Conservation (phyloP, 53 echinoderm and acorn worm species). For the Zoroaster sp. region DNA sequence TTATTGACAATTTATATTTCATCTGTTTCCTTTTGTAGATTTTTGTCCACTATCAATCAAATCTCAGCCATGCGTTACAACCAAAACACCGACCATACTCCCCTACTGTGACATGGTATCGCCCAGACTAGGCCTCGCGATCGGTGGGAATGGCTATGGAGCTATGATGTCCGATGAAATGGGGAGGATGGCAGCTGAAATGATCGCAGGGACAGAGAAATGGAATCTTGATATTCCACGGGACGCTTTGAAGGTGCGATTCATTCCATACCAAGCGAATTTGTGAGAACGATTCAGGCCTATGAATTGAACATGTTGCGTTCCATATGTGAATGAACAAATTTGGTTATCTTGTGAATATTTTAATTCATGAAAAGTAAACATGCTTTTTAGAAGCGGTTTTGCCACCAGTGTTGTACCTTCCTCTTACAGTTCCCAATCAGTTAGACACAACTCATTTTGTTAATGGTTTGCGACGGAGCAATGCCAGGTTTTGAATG, state of each 20-base stretch:
- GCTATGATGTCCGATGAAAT: conserved; percentile 67
- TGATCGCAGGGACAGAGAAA: conserved; percentile 41
- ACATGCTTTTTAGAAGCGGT: too few relatives aligned
- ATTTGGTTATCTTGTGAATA: too few relatives aligned
- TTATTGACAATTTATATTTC: too few relatives aligned
- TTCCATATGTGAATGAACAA: too few relatives aligned
- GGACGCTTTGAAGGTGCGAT: background rate
- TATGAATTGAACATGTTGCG: too few relatives aligned
- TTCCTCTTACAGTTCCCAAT: too few relatives aligned
- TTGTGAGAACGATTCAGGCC: too few relatives aligned
- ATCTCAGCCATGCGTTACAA: conserved; percentile 13
- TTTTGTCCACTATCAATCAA: conserved; percentile 33
- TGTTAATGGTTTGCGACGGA: too few relatives aligned
- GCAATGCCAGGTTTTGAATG: too few relatives aligned
- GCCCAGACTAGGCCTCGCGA: conserved; percentile 62
- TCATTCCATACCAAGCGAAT: background rate
- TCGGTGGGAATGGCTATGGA: conserved; percentile 80
- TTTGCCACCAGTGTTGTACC: too few relatives aligned
- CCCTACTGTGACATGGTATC: conserved; percentile 86
- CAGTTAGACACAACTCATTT: too few relatives aligned
- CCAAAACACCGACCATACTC: conserved; percentile 47
- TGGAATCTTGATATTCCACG: background rate
- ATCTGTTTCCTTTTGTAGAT: background rate
- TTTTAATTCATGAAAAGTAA: too few relatives aligned
- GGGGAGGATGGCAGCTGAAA: conserved; percentile 77